Evolutionary conservation across 2,113 vertebrate species (phyloP), one percentile per base, ranked within the genome.

Genomic region (Megaceryle torquata): DNA sequence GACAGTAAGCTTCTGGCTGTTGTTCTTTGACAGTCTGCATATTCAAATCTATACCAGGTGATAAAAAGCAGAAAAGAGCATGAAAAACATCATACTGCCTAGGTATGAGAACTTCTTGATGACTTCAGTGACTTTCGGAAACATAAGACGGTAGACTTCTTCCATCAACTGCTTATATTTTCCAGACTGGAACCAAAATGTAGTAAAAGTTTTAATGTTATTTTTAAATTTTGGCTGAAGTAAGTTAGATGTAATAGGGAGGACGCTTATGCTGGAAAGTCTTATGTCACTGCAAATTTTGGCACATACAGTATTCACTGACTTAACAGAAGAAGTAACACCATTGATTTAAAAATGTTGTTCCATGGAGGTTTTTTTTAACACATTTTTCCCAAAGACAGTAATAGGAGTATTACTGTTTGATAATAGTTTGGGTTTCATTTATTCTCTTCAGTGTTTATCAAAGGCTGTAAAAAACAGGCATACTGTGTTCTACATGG

Each of bases 231-330:
- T 95, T 96, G 97, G 93, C 96, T 95, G 81, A 87, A 96, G 76
- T 50, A 89, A 94, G 43, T 60, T 70, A 94, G 92, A 97, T 97
- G 93, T 97, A 91, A 97, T 85, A 93, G 91, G 95, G 94, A 97
- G 92, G 95, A 95, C 86, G 1, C 67, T 48, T 39, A 63, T 43
- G 89, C n/a, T 97, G 97, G 98, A 98, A 98, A 98, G 64, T 97
- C 94, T 97, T 97, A 96, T 77, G 94, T 98, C 97, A 97, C 95
- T 67, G 59, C 89, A 76, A 97, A 97, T 97, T 87, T 95, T 98
- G 97, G 97, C 96, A 92, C 54, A 21, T 25, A 63, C 13, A 44
- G 53, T 35, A 76, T 82, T 61, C 64, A 80, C 76, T 97, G 95
- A 96, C 79, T 93, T 96, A 95, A 69, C 60, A 94, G 87, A 96